phyloP scores from a whole-genome alignment of 2,113 vertebrate genomes.

The Diglossa brunneiventris region DNA sequence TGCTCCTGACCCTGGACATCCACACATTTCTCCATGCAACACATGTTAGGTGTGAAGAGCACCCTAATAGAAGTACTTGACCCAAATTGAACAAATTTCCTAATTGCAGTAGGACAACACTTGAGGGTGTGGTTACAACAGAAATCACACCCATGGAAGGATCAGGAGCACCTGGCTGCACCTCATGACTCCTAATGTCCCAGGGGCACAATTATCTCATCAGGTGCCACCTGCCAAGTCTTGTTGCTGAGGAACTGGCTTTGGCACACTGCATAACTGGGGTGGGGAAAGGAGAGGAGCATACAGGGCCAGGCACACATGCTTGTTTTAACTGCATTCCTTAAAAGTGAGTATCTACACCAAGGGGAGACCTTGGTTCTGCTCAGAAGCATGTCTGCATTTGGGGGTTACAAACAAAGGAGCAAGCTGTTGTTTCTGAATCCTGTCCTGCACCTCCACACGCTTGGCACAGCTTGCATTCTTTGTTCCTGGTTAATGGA shows the following conservation, averaged over 20 bases:
- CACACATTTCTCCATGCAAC: background rate
- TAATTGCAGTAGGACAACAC: conserved; percentile 33
- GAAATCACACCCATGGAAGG: conserved; percentile 44
- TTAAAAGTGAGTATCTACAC: background rate
- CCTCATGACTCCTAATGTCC: conserved; percentile 14
- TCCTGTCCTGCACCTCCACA: background rate
- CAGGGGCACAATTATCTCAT: conserved; percentile 48
- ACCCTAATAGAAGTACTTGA: background rate
- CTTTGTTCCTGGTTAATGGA: background rate
- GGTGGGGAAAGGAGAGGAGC: background rate
- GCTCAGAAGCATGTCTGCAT: background rate
- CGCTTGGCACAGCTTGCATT: background rate
- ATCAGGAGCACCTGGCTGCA: conserved; percentile 47
- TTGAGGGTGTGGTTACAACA: conserved; percentile 45
- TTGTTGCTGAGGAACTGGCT: conserved; percentile 39
- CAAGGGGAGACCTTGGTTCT: background rate
- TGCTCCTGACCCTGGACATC: background rate
- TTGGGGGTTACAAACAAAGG: background rate
- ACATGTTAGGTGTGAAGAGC: background rate
- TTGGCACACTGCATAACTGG: background rate
- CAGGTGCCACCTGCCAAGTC: conserved; percentile 46
- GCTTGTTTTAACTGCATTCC: background rate
- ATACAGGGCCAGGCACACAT: background rate
- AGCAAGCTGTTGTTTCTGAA: background rate
- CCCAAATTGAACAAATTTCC: conserved; percentile 46